Base-by-base conservation (phyloP, 35 echinoderm and acorn worm species). In the Patiria miniata region DNA sequence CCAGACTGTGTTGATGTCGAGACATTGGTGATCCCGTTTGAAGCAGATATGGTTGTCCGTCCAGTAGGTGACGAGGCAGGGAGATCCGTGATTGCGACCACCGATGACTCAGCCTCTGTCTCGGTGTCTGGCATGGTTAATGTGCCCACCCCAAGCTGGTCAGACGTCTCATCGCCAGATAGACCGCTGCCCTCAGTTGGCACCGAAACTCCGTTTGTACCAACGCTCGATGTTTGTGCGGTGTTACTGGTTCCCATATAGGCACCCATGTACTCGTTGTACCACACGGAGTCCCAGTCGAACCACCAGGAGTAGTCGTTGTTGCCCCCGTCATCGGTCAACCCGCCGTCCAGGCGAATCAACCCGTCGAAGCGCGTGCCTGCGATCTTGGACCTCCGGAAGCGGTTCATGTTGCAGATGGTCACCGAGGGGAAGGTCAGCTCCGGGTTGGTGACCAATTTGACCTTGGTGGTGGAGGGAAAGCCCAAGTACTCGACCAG, bases 391-490 rank as follows among this genome's bases (percentile, higher is more conserved):
- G 96, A 98, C 2, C 96, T 54, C 23, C 89, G 44, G 12, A 98
- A 34, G 36, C 81, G 77, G 68, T 98, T 98, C 89, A 94, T 92
- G 58, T 98, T 98, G 40, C 96, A 98, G 7, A 98, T 77, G 39
- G 92, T 98, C 0, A 98, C 89, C 4, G 96, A 89, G 2, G 96
- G 96, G 77, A 89, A 98, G 29, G 38, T 37, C 16, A 98, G 28
- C 18, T 94, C 23, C 14, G 80, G 61, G 5, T 51, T 82, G 5
- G 85, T 87, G 33, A 94, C 79, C 28, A 98, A 34, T n/a, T 98
- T 84, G 21, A 98, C 83, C 51, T 84, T 83, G 8, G 89, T 94
- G 9, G 83, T 85, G 30, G 39, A 59, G 23, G 96, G 96, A 58
- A 78, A 83, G 9, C 21, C 19, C 26, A 86, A 86, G 21, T 82